Evolutionary conservation across 2,888 invertebrate species (phyloP).

Genomic region (Scotopteryx bipunctaria): DNA sequence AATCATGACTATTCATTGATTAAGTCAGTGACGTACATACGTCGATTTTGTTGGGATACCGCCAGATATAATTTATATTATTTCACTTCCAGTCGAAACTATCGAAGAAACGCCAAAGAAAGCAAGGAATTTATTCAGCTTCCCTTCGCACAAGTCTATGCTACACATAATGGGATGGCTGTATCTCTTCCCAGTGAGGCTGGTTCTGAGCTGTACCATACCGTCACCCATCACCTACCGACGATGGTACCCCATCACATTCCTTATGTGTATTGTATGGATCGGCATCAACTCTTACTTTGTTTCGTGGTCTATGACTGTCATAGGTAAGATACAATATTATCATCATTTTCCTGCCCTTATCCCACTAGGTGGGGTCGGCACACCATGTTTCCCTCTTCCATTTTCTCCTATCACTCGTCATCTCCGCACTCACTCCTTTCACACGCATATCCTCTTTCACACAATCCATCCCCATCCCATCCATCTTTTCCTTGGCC

Average conservation of each 20-base stretch:
- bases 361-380: no score
- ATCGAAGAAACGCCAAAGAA: constrained; percentile 35
- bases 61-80: neutral
- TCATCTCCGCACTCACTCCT: no score
- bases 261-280: constrained; percentile 93
- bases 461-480: no score
- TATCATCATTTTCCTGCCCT: no score
- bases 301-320: constrained; percentile 96
- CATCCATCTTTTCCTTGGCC: no score
- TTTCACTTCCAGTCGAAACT: constrained; percentile 15
- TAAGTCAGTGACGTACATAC: no score
- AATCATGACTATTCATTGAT: no score
- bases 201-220: constrained; percentile 86
- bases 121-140: constrained; percentile 65
- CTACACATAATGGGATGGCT: constrained; percentile 84
- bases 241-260: constrained; percentile 88
- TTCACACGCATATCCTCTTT: no score
- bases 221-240: constrained; percentile 87
- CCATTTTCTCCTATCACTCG: no score
- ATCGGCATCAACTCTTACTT: constrained; percentile 93
- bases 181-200: constrained; percentile 88
- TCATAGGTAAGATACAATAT: constrained; percentile 88
- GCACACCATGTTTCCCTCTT: no score
- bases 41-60: no score
- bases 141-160: constrained; percentile 62